phyloP scores from a whole-genome alignment of 2,113 vertebrate genomes.

The Stigmatopora nigra region DNA sequence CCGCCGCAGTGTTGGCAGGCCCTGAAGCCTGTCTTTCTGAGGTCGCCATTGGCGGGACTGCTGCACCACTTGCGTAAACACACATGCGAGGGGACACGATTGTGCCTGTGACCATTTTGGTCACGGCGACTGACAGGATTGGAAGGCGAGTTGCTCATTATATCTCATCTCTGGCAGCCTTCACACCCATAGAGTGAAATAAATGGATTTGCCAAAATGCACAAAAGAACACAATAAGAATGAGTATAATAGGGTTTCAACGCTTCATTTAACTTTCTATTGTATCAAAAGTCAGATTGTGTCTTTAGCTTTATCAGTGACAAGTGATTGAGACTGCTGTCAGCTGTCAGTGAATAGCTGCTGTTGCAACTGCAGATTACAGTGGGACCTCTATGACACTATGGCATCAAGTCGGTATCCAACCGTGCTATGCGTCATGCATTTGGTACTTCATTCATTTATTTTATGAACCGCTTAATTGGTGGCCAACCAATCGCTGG shows the following conservation, averaged over 20 bases:
- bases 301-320: background rate
- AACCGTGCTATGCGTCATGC: no score
- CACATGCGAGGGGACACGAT: conserved; percentile 55
- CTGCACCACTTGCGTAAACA: conserved; percentile 63
- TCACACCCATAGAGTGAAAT: conserved; percentile 66
- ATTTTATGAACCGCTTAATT: no score
- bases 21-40: conserved; percentile 60
- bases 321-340: background rate
- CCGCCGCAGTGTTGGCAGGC: conserved; percentile 59
- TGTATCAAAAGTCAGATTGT: conserved; percentile 9
- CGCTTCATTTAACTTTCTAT: conserved; percentile 19
- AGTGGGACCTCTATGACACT: background rate
- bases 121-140: conserved; percentile 65
- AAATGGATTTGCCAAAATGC: conserved; percentile 63
- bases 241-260: conserved; percentile 5
- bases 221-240: conserved; percentile 33
- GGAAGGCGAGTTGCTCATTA: conserved; percentile 68
- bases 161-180: conserved; percentile 67
- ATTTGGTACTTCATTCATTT: no score
- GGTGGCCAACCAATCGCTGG: no score
- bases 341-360: background rate
- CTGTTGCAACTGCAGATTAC: background rate
- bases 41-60: conserved; percentile 60
- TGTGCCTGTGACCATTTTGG: conserved; percentile 67
- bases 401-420: no score